Conservation (phyloP, 2,113 vertebrate genomes). For the Eubucco bourcierii region DNA sequence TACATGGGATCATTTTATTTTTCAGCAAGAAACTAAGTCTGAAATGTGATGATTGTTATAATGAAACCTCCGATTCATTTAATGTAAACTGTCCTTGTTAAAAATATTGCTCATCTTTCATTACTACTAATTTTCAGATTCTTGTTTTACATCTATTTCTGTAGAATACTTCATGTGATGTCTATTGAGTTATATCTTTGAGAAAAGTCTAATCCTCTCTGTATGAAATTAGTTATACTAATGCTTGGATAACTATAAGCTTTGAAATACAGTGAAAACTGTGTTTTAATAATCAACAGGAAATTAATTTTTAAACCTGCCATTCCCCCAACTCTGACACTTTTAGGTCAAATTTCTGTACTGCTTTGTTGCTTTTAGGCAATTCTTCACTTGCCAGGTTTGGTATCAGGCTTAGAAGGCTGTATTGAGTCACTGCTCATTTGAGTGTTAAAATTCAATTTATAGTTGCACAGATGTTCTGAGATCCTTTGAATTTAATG, state of each 20-base stretch:
- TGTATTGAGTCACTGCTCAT: conserved; percentile 50
- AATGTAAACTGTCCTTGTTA: not conserved
- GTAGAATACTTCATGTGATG: not conserved
- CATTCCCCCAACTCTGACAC: not conserved
- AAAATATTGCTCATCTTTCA: not conserved
- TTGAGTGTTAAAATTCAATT: conserved; percentile 69
- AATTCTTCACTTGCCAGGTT: conserved; percentile 33
- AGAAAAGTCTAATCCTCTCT: not conserved
- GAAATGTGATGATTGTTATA: not conserved
- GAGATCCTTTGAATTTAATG: conserved; percentile 79
- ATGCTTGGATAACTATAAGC: conserved; percentile 15
- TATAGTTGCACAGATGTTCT: conserved; percentile 74
- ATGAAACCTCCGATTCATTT: not conserved
- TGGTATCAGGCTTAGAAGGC: conserved; percentile 41
- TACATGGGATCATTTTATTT: not conserved
- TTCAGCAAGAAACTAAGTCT: not conserved
- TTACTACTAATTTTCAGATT: not conserved
- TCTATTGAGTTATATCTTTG: not conserved
- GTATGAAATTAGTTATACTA: conserved; percentile 27
- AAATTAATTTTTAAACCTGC: conserved; percentile 23
- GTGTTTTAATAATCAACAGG: not conserved
- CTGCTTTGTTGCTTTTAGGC: not conserved
- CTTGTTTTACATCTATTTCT: not conserved
- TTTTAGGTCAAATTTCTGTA: conserved; percentile 9
- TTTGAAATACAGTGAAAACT: conserved; percentile 35